Evolutionary conservation across 1,140 invertebrate species (phyloP).

Genomic region (Drosophila serrata): DNA sequence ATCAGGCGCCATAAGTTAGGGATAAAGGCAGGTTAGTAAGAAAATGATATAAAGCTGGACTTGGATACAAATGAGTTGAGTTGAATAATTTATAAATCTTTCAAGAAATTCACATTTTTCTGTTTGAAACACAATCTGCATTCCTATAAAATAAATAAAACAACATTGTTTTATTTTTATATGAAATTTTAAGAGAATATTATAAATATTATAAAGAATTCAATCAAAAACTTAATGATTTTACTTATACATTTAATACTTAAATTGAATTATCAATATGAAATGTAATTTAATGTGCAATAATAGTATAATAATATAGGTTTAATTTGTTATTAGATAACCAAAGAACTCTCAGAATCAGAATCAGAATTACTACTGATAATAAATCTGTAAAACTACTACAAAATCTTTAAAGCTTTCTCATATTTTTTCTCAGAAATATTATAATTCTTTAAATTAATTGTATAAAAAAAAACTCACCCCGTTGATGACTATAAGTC

Average conservation of each 20-base stretch:
- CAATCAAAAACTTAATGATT: too few relatives aligned
- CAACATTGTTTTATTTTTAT: not conserved
- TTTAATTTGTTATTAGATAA: too few relatives aligned
- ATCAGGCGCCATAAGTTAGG: not conserved
- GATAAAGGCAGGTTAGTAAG: not conserved
- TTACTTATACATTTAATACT: too few relatives aligned
- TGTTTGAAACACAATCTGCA: too few relatives aligned
- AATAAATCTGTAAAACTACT: too few relatives aligned
- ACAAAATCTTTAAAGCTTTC: not conserved
- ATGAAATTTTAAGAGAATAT: not conserved
- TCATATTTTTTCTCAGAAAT: too few relatives aligned
- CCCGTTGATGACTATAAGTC: constrained; percentile 85
- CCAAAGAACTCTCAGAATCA: too few relatives aligned
- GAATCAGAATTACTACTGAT: too few relatives aligned
- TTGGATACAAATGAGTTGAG: not conserved
- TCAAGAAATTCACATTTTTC: not conserved
- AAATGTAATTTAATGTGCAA: too few relatives aligned
- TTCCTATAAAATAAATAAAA: not conserved
- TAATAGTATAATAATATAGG: too few relatives aligned
- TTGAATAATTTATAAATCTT: not conserved
- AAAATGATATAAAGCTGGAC: not conserved
- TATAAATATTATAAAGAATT: not conserved
- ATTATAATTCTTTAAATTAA: not conserved
- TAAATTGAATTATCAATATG: too few relatives aligned
- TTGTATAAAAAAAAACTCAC: constrained; percentile 43